These are phyloP conservation scores for Sesia apiformis DNA, from an alignment of 2,888 invertebrate genomes.

Conservation along the genomic window DNA sequence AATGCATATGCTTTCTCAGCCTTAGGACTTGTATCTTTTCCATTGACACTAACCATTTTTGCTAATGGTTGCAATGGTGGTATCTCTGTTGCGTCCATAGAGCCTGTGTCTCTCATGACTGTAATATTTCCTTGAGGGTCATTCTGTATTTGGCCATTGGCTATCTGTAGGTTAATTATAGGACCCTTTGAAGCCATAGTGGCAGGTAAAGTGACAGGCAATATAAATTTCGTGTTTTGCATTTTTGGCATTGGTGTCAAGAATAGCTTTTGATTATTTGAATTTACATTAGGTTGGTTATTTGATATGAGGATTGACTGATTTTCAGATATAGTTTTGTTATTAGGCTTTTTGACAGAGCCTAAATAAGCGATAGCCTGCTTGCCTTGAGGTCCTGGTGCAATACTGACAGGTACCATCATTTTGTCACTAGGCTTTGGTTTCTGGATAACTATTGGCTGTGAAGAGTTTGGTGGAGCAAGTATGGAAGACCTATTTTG, in stretches of 20 bases:
- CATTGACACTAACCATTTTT: slow-evolving; percentile 41
- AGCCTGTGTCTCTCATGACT: slow-evolving; percentile 67
- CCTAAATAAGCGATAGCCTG: slow-evolving; percentile 72
- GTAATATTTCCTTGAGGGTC: slow-evolving; percentile 77
- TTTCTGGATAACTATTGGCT: slow-evolving; percentile 76
- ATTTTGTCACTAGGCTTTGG: slow-evolving; percentile 62
- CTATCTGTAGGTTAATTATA: slow-evolving; percentile 80
- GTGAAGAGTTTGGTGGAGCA: slow-evolving; percentile 51
- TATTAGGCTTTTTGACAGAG: slow-evolving; percentile 66
- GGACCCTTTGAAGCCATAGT: slow-evolving; percentile 75
- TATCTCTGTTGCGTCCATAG: slow-evolving; percentile 46
- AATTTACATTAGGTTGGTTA: slow-evolving; percentile 50
- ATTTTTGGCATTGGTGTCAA: slow-evolving; percentile 75
- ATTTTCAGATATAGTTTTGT: slow-evolving; percentile 49
- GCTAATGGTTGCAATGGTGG: slow-evolving; percentile 60
- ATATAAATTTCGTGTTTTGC: slow-evolving; percentile 68
- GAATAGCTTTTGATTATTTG: slow-evolving; percentile 72
- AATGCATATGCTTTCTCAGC: slow-evolving; percentile 52
- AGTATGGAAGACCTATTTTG: slow-evolving; percentile 56
- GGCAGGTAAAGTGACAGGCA: slow-evolving; percentile 65
- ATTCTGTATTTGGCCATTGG: slow-evolving; percentile 77
- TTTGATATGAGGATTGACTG: slow-evolving; percentile 64
- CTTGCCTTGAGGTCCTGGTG: slow-evolving; percentile 50
- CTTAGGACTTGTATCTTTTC: slow-evolving; percentile 50
- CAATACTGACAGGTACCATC: slow-evolving; percentile 65